Percentiles rank a stretch among this genome's conserved stretches.
phyloP scores from a whole-genome alignment of 2,797 vertebrate genomes.

The Discoglossus pictus region DNA sequence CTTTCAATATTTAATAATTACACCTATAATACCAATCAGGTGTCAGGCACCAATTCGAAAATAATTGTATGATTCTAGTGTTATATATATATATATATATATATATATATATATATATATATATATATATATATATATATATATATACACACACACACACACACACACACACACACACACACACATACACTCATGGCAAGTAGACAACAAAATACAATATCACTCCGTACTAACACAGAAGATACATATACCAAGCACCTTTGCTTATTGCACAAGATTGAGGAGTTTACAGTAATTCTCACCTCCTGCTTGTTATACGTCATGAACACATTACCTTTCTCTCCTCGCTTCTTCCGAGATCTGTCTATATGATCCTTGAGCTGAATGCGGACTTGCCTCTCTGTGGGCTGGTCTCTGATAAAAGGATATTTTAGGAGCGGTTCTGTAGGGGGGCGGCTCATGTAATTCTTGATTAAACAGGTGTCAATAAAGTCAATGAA shows the following conservation, averaged over 20 bases:
- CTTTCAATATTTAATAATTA: no score
- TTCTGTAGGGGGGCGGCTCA: constrained; percentile 86
- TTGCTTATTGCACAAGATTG: not conserved
- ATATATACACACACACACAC: no score
- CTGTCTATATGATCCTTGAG: constrained; percentile 93
- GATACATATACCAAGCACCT: not conserved
- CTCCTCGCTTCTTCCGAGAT: constrained; percentile 87
- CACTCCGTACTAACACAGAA: no score
- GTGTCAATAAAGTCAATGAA: constrained; percentile 94
- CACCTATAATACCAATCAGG: no score
- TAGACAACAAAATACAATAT: no score
- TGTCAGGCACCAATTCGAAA: no score
- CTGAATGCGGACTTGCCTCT: constrained; percentile 92
- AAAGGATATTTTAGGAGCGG: constrained; percentile 91
- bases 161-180: no score
- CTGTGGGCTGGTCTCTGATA: constrained; percentile 90
- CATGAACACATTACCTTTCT: constrained; percentile 76
- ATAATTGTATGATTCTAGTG: no score
- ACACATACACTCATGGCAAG: no score
- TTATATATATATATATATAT: no score
- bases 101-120: no score
- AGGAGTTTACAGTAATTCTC: not conserved
- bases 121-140: no score
- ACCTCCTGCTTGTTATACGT: not conserved
- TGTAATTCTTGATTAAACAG: constrained; percentile 90